Evolutionary conservation across 2,797 vertebrate species (phyloP).

Genomic region (Pipistrellus nathusii): DNA sequence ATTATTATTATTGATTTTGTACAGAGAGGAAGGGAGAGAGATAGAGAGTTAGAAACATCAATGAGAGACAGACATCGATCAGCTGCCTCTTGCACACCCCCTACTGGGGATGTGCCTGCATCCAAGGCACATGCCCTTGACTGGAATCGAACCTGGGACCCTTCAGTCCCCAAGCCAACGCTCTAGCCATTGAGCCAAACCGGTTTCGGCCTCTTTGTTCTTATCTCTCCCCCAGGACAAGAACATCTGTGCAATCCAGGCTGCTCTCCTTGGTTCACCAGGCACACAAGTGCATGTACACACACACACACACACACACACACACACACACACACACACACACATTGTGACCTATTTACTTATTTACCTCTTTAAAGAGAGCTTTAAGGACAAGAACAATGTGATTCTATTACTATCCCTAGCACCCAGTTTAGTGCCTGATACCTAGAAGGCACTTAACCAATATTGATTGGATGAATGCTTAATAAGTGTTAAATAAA

Average conservation of each 20-base stretch:
- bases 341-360: background rate
- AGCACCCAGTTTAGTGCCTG: background rate
- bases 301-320: too few relatives aligned
- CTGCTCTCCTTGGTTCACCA: background rate
- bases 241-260: background rate
- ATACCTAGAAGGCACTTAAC: slow-evolving; percentile 10
- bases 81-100: too few relatives aligned
- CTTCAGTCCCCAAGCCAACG: too few relatives aligned
- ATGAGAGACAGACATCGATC: too few relatives aligned
- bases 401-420: background rate
- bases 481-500: slow-evolving; percentile 12
- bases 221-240: background rate
- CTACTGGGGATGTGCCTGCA: too few relatives aligned
- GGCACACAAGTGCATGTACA: background rate
- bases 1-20: too few relatives aligned
- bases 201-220: background rate
- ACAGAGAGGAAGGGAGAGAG: too few relatives aligned
- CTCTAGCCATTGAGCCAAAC: too few relatives aligned
- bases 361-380: slow-evolving; percentile 10
- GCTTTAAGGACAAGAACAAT: background rate
- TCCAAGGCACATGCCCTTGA: too few relatives aligned
- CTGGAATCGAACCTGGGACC: too few relatives aligned
- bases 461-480: background rate
- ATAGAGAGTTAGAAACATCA: too few relatives aligned
- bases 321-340: background rate